Base-by-base conservation (phyloP, 2,888 invertebrate species). In the Cactoblastis cactorum region DNA sequence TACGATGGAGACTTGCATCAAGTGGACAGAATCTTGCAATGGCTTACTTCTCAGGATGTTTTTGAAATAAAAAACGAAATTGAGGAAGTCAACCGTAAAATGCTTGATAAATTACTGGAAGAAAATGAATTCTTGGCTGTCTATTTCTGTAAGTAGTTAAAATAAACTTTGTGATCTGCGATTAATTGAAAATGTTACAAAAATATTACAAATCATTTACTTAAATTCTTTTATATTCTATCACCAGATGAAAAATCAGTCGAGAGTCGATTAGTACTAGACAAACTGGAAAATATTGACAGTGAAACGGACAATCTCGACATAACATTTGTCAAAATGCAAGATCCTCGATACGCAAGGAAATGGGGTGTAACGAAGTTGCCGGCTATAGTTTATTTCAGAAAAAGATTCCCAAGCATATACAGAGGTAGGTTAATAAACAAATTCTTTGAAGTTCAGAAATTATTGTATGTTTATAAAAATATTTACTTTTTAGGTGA, bases 1-100 rank as follows among this genome's bases (percentile, higher is more conserved):
- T 97, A 96, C 74, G 97, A 97, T 65, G 97, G 97, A 3, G 97
- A 97, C 74, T 83, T 97, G 33, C 94, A 93, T 57, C 97, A 97
- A 78, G 95, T 95, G 33, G 96, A 96, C 48, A 94, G 93, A 74
- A 93, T 97, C 17, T 87, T 97, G 3, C 92, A 94, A 56, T 97
- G 97, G 97, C 84, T 97, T 37, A 97, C 97, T 19, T 97, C 97
- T 45, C 97, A 97, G 73, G 97, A 97, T 75, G 96, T 97, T 49
- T 97, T 97, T 84, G 97, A 97, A 84, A 95, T 97, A 49, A 97
- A 97, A 90, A 97, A 97, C 74, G 97, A 97, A 92, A 98, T 98
- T 71, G 98, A 98, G 79, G 98, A 98, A 78, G 98, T 98, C 6
- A 98, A 98, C 81, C 94, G 96, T 57, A 97, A 98, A 86, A 98